Conservation (phyloP, 1,140 invertebrate species). For the Dendrolimus punctatus region DNA sequence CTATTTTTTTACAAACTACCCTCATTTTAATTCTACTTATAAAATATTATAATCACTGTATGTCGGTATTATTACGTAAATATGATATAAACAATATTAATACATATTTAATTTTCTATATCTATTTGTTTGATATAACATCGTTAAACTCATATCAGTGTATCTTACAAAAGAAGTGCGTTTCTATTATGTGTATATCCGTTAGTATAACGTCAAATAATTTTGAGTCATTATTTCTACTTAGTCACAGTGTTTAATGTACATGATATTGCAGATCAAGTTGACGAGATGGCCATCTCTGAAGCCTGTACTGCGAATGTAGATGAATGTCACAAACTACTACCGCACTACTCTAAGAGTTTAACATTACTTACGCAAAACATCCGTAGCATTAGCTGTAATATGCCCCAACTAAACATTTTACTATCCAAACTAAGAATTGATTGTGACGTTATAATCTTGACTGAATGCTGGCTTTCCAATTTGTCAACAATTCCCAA, state of each 20-base stretch:
- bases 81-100: too few relatives aligned
- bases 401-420: neutral
- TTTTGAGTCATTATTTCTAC: neutral
- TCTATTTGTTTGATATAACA: too few relatives aligned
- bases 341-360: neutral
- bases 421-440: neutral
- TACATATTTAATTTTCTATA: too few relatives aligned
- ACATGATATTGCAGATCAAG: neutral
- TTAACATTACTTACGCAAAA: constrained; percentile 3
- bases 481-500: neutral
- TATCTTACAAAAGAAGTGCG: neutral
- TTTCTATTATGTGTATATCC: neutral
- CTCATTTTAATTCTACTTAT: too few relatives aligned
- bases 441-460: constrained; percentile 1
- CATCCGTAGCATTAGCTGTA: constrained; percentile 3
- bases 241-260: neutral
- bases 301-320: neutral
- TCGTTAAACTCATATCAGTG: too few relatives aligned
- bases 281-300: neutral
- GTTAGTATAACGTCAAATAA: neutral
- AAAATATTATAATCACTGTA: too few relatives aligned
- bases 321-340: neutral
- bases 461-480: constrained; percentile 4
- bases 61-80: too few relatives aligned
- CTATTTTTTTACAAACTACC: too few relatives aligned